Evolutionary conservation across 2,888 invertebrate species (phyloP), one percentile per base, ranked within the genome.

Genomic region (Rotaria magnacalcarata): DNA sequence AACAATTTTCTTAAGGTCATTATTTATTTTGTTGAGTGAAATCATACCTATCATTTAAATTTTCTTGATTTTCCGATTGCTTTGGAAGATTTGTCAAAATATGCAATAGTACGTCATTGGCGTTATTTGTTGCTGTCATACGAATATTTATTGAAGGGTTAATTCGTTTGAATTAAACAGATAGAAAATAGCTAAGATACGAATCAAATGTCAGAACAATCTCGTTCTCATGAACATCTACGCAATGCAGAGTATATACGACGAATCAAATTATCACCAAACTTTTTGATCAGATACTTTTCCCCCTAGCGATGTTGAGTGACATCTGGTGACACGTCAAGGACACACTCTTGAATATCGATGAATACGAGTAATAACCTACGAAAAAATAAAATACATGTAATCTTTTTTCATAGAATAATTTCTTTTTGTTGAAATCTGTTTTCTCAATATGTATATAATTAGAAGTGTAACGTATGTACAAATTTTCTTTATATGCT

Each of bases 141-240:
- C 34, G 34, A 67, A 67, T 67, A 7, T 34, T 27, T 67, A 34
- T 67, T 67, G 6, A 27, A 67, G 16, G 16, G 4, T 41, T 16
- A 34, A 34, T 67, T 34, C 14, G 34, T 27, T 16, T 67, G 34
- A 67, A 67, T 67, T 11, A 34, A 67, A 34, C 1, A 67, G 27
- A 67, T 27, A n/a, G 6, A 67, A 67, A 4, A 67, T 19, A 6
- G 16, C 34, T 34, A 34, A 67, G 34, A 16, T 67, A 67, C 34
- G 24, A 67, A 41, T 67, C 34, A 67, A 67, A 67, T 67, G 67
- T 67, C 67, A 67, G 34, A 67, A 67, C 67, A 67, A 67, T 67
- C 27, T 67, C 34, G 16, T 67, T 41, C 34, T 67, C 34, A 67
- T 67, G 67, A 67, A 67, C 67, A 41, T 67, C 67, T 34, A 67